phyloP scores from a whole-genome alignment of 2,113 vertebrate species.

The Trichomycterus rosablanca region DNA sequence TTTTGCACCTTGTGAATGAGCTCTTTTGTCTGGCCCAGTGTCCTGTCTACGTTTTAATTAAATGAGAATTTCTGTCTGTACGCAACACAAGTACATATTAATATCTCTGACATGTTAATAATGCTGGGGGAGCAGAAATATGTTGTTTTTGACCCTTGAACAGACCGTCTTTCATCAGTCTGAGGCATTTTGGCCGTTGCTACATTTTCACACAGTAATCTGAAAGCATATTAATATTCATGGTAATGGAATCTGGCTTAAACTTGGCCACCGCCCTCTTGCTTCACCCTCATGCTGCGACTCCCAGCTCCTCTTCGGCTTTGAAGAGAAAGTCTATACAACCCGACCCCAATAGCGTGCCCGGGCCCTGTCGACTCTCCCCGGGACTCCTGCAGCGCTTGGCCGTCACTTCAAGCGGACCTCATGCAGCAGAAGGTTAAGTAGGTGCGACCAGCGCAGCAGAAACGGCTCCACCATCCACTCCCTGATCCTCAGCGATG shows the following conservation, averaged over 20 bases:
- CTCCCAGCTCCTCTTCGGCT: constrained; percentile 7
- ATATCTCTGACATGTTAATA: no score
- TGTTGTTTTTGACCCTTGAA: no score
- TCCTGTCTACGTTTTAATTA: no score
- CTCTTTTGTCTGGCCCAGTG: no score
- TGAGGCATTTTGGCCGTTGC: no score
- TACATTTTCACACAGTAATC: constrained; percentile 2
- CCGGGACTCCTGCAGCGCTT: constrained; percentile 21
- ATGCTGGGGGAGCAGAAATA: no score
- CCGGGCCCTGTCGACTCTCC: constrained; percentile 3
- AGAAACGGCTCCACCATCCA: constrained; percentile 11
- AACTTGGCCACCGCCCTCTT: constrained; percentile 2
- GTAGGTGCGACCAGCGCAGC: constrained; percentile 25
- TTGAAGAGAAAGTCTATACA: constrained; percentile 34
- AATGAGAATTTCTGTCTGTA: no score
- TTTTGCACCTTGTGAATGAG: no score
- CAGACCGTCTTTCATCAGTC: no score
- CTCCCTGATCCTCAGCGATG: constrained; percentile 14
- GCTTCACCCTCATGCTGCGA: constrained; percentile 17
- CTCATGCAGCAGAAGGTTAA: constrained; percentile 25
- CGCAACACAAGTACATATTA: no score
- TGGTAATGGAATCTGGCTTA: constrained; percentile 35
- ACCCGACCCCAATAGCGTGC: background rate
- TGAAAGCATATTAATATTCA: constrained; percentile 34
- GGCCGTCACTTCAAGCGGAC: constrained; percentile 31